A percentile compares a stretch with the other conserved stretches of the same genome.
Conservation (phyloP, 2,888 invertebrate genomes). For the Orchestes rusci region DNA sequence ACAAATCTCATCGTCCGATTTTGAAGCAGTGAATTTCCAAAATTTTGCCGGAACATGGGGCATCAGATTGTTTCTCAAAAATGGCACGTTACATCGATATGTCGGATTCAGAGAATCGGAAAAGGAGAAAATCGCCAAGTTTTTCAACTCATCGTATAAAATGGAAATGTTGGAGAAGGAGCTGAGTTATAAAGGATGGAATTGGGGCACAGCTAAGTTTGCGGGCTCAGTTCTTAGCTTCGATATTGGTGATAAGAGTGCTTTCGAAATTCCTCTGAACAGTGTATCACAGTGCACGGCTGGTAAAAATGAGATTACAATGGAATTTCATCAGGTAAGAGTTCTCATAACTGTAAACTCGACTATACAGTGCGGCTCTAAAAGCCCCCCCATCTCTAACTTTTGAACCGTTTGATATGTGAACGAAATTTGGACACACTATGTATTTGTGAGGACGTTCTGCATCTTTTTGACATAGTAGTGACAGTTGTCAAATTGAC, state of each 20-base stretch:
- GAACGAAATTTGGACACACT: no score
- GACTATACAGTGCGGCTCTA: no score
- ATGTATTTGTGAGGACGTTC: no score
- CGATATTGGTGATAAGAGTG: constrained; percentile 74
- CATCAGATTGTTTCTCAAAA: constrained; percentile 80
- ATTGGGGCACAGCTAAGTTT: constrained; percentile 96
- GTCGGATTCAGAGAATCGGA: constrained; percentile 94
- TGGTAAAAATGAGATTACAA: constrained; percentile 95
- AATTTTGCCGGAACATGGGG: constrained; percentile 88
- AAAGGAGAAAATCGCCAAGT: constrained; percentile 87
- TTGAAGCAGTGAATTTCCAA: constrained; percentile 88
- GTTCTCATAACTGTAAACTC: no score
- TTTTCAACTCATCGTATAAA: constrained; percentile 74
- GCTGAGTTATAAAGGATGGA: constrained; percentile 94
- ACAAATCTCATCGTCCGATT: constrained; percentile 74
- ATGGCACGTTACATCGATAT: constrained; percentile 84
- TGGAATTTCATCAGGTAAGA: constrained; percentile 90
- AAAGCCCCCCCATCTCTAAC: no score
- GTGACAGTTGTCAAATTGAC: no score
- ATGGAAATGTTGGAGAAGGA: constrained; percentile 88
- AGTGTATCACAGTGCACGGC: constrained; percentile 95
- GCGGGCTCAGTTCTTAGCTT: constrained; percentile 79
- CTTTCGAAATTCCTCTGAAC: constrained; percentile 93
- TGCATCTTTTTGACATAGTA: no score
- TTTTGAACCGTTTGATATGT: no score